Evolutionary conservation across 2,797 vertebrate genomes (phyloP), one percentile per base, ranked within the genome.

Genomic region (Clarias fuscus): DNA sequence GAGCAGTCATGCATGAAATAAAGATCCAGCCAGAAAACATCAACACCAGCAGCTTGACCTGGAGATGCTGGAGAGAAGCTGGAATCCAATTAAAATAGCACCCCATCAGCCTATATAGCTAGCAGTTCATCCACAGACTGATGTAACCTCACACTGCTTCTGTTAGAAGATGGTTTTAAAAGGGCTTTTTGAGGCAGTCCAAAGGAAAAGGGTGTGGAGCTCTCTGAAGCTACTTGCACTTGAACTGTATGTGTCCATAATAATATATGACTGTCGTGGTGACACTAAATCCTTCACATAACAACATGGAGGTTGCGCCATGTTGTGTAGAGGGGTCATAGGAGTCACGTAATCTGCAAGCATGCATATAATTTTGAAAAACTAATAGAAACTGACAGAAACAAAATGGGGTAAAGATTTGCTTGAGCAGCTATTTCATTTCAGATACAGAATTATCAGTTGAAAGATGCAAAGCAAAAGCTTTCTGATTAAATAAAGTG

Each of bases 41-140:
- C 89, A 90, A 87, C 92, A 92, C 91, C 90, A 88, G 88, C 91
- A 90, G 88, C 90, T 91, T 94, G 92, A 95, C 92, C 93, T 92
- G 89, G 89, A 90, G 91, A 93, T 40, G 89, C 88, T 89, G 84
- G 88, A 68, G 82, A 90, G 87, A 90, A 91, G 82, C 90, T 91
- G 90, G 88, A 89, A 93, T 92, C 92, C 93, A 94, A 94, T 95
- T 94, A 95, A 94, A 95, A 94, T 89, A 87, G 89, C 91, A 94
- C 89, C 92, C 88, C 92, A 93, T 93, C 92, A 90, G 87, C 87
- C 86, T 85, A 81, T 73, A 86, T 62, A 83, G 75, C 81, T n/a
- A 84, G 82, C 85, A 73, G 88, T 83, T 84, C 88, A 62, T 88
- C 88, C 91, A 86, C 90, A 89, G 20, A 86, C 89, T 92, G 90